Percentiles rank a stretch among this genome's conserved stretches.
Evolutionary conservation across 2,888 invertebrate species (phyloP).

Genomic region (Metacarcinus magister): DNA sequence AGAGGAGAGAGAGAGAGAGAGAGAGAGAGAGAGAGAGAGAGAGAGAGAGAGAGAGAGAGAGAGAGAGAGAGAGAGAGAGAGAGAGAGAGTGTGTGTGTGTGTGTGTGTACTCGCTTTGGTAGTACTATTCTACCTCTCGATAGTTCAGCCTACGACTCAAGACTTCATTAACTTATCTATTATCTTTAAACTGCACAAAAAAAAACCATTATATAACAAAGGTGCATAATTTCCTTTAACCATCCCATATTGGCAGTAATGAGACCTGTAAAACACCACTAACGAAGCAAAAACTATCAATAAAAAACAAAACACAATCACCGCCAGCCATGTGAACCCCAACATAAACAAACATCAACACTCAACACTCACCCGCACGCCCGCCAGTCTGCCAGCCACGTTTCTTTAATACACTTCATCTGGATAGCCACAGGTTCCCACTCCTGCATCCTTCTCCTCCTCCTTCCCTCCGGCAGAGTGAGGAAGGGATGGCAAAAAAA

Average conservation of each 20-base stretch:
- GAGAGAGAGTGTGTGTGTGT: background rate
- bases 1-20: background rate
- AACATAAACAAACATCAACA: background rate
- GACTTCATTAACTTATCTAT: too few species aligned
- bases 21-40: constrained; percentile 26
- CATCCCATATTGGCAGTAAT: too few species aligned
- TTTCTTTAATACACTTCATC: background rate
- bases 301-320: too few species aligned
- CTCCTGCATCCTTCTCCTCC: background rate
- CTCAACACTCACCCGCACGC: background rate
- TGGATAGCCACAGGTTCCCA: background rate
- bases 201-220: too few species aligned
- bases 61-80: constrained; percentile 20
- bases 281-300: too few species aligned
- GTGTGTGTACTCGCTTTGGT: too few species aligned
- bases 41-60: constrained; percentile 26
- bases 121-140: too few species aligned
- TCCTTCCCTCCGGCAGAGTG: background rate
- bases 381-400: background rate
- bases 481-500: background rate
- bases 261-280: too few species aligned
- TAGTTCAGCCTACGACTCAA: too few species aligned
- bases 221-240: too few species aligned
- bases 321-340: too few species aligned
- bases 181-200: too few species aligned